These are phyloP conservation scores for Colius striatus DNA, from an alignment of 2,113 vertebrate species.

Conservation along the genomic window DNA sequence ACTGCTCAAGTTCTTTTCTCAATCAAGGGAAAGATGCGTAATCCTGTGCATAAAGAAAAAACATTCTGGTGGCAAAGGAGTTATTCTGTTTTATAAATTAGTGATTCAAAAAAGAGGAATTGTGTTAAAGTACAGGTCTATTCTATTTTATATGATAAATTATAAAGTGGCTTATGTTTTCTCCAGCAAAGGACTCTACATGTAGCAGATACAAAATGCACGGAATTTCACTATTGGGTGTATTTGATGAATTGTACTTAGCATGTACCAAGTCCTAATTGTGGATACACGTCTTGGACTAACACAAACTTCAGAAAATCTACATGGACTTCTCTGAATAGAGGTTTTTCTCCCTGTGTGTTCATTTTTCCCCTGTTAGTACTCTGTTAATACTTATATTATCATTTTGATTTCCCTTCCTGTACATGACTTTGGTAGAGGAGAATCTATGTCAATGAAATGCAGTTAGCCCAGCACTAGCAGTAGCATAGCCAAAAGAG, in stretches of 20 bases:
- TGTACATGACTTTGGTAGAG: neutral
- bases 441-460: neutral
- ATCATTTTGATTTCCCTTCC: neutral
- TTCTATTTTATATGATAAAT: neutral
- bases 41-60: neutral
- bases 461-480: neutral
- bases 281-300: neutral
- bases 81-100: neutral
- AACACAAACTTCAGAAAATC: neutral
- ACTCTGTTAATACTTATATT: neutral
- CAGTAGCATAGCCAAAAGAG: neutral
- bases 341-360: neutral
- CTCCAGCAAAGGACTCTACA: neutral
- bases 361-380: neutral
- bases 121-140: neutral
- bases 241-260: neutral
- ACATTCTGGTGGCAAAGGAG: neutral
- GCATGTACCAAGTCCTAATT: neutral
- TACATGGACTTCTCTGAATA: neutral
- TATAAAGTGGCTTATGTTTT: neutral
- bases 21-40: neutral
- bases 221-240: neutral
- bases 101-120: neutral
- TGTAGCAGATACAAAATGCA: neutral
- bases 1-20: neutral